Conservation (phyloP, 2,888 invertebrate species). For the Deroplatys truncata region DNA sequence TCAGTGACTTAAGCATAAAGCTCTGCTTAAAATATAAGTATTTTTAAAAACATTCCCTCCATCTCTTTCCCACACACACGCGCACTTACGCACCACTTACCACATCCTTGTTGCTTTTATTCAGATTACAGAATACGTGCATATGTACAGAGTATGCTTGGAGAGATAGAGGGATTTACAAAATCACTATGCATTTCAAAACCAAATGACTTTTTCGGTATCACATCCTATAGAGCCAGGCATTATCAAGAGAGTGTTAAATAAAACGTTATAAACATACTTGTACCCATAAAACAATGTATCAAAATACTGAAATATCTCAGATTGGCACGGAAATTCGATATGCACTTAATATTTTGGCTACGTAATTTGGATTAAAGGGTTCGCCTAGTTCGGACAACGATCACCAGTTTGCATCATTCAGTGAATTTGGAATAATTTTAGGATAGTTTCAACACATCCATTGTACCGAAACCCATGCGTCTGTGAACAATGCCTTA, state of each 20-base stretch:
- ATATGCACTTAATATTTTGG: background rate
- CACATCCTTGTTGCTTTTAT: background rate
- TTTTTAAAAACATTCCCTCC: background rate
- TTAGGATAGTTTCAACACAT: background rate
- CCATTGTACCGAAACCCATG: background rate
- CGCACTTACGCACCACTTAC: background rate
- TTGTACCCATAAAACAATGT: constrained; percentile 1
- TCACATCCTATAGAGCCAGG: constrained; percentile 5
- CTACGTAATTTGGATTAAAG: background rate
- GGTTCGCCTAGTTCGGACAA: constrained; percentile 9
- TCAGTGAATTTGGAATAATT: background rate
- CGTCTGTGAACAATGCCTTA: background rate
- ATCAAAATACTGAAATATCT: constrained; percentile 26
- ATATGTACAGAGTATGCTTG: background rate
- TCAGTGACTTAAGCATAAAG: background rate
- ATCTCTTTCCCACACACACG: background rate
- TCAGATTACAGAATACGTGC: background rate
- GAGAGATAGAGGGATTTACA: background rate
- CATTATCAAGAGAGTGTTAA: background rate
- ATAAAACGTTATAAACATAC: background rate
- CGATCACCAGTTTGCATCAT: background rate
- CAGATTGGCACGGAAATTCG: constrained; percentile 14
- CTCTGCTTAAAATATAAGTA: background rate
- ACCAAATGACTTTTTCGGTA: background rate
- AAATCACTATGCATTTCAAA: background rate